Base-by-base conservation (phyloP, 2,888 invertebrate genomes). In the Andrena haemorrhoa region DNA sequence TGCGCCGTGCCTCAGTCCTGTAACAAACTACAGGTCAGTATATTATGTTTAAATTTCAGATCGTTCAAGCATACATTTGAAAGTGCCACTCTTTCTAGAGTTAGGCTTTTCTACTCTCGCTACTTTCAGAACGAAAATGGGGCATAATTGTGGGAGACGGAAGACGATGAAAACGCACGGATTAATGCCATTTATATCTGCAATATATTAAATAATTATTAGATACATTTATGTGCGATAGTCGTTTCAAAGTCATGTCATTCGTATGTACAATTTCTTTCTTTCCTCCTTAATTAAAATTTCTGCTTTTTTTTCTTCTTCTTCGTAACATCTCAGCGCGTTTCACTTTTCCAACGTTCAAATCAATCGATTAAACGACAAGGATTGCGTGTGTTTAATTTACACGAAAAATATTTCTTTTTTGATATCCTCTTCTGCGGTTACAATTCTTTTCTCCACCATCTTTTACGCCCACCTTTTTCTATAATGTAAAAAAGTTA, bases 161-260 rank as follows among this genome's bases (percentile, higher is more conserved):
- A 47, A 23, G 12, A 56, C 12, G 20, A 86, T 72, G 47, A 49
- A 68, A 64, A 71, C 26, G 10, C 49, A 49, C 5, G 10, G 20
- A 58, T 70, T 41, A 75, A 56, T 88, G 80, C 85, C 87, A 88
- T 91, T 90, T 91, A 90, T 92, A 89, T 92, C 89, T 92, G 90
- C 89, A 93, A 92, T 92, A 93, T 93, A 93, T 93, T 93, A 93
- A 93, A 93, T 93, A 91, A 92, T 92, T 91, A 92, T 91, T 90
- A 92, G 89, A 92, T 92, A 93, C 91, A 92, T 88, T 87, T 78
- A 86, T 91, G 87, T 90, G 91, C 90, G 90, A 90, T 90, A 92
- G 86, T 91, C 86, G 88, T 89, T 91, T 82, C 88, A 85, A 89
- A 88, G 89, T 91, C 89, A 90, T 89, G 76, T 75, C 75, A 76